Evolutionary conservation across 2,113 vertebrate genomes (phyloP).

Genomic region (Oriolus oriolus): DNA sequence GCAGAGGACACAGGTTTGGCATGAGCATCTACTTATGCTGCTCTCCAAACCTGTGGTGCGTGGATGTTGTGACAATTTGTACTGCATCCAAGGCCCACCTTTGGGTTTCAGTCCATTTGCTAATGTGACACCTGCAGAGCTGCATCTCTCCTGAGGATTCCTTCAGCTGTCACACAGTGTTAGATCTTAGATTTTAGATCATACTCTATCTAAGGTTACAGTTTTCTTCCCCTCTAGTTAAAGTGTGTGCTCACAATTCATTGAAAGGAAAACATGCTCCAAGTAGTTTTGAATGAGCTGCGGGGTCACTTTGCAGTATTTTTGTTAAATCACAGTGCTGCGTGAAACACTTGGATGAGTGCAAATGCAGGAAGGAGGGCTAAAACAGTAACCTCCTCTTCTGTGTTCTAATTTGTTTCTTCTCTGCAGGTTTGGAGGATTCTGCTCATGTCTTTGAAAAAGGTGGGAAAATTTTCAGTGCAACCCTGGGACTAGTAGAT

Average conservation of each 20-base stretch:
- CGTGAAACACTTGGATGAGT: background rate
- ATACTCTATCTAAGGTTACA: background rate
- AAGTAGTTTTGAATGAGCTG: background rate
- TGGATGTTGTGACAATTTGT: background rate
- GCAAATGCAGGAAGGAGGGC: background rate
- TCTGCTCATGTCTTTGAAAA: slow-evolving; percentile 95
- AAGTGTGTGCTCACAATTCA: background rate
- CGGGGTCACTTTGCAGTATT: background rate
- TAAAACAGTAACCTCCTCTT: background rate
- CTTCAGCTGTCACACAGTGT: background rate
- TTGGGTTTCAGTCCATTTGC: background rate
- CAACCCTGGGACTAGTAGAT: slow-evolving; percentile 93
- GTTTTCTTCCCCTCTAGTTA: background rate
- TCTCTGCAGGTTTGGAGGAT: slow-evolving; percentile 85
- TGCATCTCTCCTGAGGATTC: background rate
- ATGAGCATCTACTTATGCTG: background rate
- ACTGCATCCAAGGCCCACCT: background rate
- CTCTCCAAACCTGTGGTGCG: background rate
- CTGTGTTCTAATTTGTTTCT: background rate
- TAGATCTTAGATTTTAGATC: background rate
- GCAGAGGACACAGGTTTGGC: background rate
- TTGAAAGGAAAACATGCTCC: background rate
- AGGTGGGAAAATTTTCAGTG: slow-evolving; percentile 92
- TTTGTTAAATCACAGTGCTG: background rate
- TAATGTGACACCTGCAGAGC: background rate